Evolutionary conservation across 1,140 invertebrate genomes (phyloP), one percentile per base, ranked within the genome.

Genomic region (Atta cephalotes): DNA sequence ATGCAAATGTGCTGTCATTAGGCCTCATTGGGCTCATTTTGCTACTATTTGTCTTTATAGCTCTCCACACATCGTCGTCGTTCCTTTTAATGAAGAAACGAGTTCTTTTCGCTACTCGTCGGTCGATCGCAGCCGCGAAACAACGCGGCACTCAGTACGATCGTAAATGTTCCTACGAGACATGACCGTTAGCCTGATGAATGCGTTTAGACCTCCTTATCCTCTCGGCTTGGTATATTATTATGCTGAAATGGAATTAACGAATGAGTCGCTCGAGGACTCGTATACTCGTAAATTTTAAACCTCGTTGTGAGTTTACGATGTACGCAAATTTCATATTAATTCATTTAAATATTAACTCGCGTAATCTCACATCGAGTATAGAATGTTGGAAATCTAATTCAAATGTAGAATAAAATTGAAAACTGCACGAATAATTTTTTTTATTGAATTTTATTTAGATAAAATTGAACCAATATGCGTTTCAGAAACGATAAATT

Each of bases 1-100:
- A 92, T 93, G 91, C 91, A 93, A 93, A 93, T 92, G 88, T 78
- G 45, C 89, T 7, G 86, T 90, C 82, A 90, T 93, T 93, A 93
- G 90, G 82, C 84, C 90, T 93, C 78, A 88, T 93, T 93, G 93
- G 88, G 90, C 91, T 92, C 91, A 88, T 93, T 92, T 90, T 62
- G 71, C 79, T 66, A 91, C 86, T 90, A 92, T 93, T 93, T 91
- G 92, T 92, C 87, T 93, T 93, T 92, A 93, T 93, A 90, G 89
- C 88, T 77, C 56, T 49, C 25, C 39, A 14, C 63, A 63, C 87
- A 70, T 87, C 89, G 82, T 62, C 80, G 77, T 68, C 62, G 74
- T 85, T 62, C 63, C 60, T 51, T 91, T 90, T 91, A 53, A 80
- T 63, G 53, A 77, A 78, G 60, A 76, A 53, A 70, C 53, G 53